A percentile compares a stretch with the other conserved stretches of the same genome.
Evolutionary conservation across 2,113 vertebrate genomes (phyloP).

Genomic region (Silurus meridionalis): DNA sequence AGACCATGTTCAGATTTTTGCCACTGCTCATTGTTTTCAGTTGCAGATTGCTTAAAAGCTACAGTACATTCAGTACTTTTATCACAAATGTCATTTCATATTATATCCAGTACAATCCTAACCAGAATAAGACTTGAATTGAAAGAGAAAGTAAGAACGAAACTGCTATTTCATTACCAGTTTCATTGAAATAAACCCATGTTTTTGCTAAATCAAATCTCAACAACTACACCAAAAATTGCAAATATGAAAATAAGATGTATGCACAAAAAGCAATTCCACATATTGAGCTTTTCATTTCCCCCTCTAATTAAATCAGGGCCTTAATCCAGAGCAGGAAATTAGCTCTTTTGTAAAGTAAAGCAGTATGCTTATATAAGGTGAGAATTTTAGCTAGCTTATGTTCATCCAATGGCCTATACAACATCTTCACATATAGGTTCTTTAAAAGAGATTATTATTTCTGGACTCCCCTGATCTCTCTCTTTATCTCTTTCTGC

Average conservation of each 20-base stretch:
- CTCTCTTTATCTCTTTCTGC: background rate
- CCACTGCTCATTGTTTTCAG: too few species aligned
- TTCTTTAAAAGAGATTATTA: background rate
- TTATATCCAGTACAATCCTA: background rate
- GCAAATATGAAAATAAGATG: background rate
- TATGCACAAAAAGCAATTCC: conserved; percentile 27
- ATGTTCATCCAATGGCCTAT: conserved; percentile 1
- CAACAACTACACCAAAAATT: background rate
- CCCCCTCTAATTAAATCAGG: conserved; percentile 50
- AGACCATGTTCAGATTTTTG: too few species aligned
- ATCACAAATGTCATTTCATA: too few species aligned
- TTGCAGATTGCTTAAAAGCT: too few species aligned
- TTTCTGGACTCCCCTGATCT: background rate
- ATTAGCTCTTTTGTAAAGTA: conserved; percentile 48
- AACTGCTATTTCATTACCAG: background rate
- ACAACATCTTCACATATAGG: background rate
- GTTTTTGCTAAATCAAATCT: background rate
- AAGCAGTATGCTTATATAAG: conserved; percentile 17
- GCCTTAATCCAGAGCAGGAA: conserved; percentile 47
- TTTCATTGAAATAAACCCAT: background rate
- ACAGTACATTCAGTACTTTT: too few species aligned
- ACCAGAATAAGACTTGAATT: background rate
- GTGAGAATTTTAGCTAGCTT: conserved; percentile 22
- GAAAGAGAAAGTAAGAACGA: background rate
- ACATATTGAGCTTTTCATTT: conserved; percentile 47